Evolutionary conservation across 2,113 vertebrate species (phyloP), one percentile per base, ranked within the genome.

Genomic region (Astur gentilis): DNA sequence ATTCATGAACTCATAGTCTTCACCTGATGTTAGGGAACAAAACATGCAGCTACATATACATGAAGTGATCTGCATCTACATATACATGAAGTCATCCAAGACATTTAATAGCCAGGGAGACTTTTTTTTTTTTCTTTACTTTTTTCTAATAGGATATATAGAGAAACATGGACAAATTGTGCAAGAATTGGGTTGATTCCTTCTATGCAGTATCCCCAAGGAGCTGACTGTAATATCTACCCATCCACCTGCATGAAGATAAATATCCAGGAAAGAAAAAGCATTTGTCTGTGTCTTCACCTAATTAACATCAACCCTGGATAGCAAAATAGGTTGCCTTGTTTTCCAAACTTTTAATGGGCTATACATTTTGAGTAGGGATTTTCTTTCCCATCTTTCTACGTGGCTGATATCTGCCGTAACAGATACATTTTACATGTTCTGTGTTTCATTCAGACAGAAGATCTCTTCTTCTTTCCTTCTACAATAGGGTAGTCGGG

Each of bases 231-330:
- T 52, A 61, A 14, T 45, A 79, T 55, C 31, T 87, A 57, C n/a
- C 44, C 26, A 44, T 81, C n/a, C 7, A 67, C 47, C 31, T 67
- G 65, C 60, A 84, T 40, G 64, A 91, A 76, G 64, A 84, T 34
- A 83, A 86, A 84, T 65, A 93, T 32, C 29, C 47, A 84, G 49
- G 26, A 89, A 76, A 72, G 45, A 52, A 72, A 93, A 91, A 71
- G 1, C 57, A 62, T 83, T 85, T 80, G 13, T 61, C 36, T 52
- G 10, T 55, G 32, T 90, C 71, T 78, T 32, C 61, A 77, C 14
- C 77, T 78, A 64, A 55, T 92, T 88, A 78, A 84, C 8, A 2
- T 61, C 57, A 87, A 22, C 40, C 20, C 44, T 9, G 6, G 52
- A 54, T 2, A 36, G 7, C 21, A 80, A 75, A 95, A 81, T 9